Percentiles rank a stretch among this genome's conserved stretches.
Evolutionary conservation across 2,113 vertebrate species (phyloP).

Genomic region (Poecile atricapillus): DNA sequence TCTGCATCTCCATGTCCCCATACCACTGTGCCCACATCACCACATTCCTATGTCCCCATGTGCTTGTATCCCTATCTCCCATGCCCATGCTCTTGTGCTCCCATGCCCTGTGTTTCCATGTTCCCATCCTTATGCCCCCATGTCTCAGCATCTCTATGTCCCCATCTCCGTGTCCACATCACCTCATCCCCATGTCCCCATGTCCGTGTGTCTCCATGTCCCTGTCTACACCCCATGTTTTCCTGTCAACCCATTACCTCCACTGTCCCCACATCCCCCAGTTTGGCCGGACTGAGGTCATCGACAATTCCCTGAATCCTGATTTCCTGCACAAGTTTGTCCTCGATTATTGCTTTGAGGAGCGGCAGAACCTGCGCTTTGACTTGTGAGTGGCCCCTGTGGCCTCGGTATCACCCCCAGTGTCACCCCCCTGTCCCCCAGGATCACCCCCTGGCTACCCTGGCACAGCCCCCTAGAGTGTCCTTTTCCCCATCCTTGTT

Average conservation of each 20-base stretch:
- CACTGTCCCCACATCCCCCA: background rate
- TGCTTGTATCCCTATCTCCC: background rate
- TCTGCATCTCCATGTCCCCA: background rate
- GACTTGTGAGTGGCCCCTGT: slow-evolving; percentile 84
- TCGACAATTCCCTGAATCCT: slow-evolving; percentile 92
- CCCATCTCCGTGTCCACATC: background rate
- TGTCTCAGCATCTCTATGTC: background rate
- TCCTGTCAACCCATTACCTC: background rate
- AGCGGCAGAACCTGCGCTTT: slow-evolving; percentile 94
- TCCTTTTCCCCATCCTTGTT: background rate
- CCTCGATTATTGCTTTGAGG: slow-evolving; percentile 94
- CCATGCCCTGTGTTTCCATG: background rate
- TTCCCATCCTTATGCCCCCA: background rate
- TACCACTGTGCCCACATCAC: background rate
- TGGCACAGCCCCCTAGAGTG: background rate
- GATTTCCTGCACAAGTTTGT: slow-evolving; percentile 95
- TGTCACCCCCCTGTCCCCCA: background rate
- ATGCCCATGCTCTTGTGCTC: background rate
- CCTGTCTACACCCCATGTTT: background rate
- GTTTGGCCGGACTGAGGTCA: slow-evolving; percentile 94
- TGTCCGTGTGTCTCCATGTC: background rate
- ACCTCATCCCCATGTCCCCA: too few relatives aligned
- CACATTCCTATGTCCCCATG: background rate
- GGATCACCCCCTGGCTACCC: background rate
- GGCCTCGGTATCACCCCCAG: too few relatives aligned